These are phyloP conservation scores for Exaiptasia diaphana DNA, from an alignment of 64 coral and sea anemone species.

Conservation along the genomic window DNA sequence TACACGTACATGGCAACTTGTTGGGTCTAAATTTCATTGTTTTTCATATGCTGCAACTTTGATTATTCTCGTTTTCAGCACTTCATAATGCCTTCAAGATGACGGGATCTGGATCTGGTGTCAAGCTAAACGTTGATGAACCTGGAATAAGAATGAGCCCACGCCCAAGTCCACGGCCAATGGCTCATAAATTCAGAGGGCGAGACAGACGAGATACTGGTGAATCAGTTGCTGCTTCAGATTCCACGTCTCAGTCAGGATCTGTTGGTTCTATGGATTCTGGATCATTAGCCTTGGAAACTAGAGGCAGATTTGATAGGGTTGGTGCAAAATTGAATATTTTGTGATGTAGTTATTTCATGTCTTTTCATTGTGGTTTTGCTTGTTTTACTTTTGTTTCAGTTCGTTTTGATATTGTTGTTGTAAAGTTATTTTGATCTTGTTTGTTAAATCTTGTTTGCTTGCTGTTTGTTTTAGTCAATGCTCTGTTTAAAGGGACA, in stretches of 20 bases:
- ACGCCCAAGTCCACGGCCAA: conserved; percentile 54
- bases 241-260: conserved; percentile 73
- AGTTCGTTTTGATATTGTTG: too few species aligned
- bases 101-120: conserved; percentile 48
- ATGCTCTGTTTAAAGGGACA: too few species aligned
- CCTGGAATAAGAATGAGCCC: conserved; percentile 60
- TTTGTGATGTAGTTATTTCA: neutral
- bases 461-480: too few species aligned
- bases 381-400: too few species aligned
- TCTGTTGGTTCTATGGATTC: conserved; percentile 93
- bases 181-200: conserved; percentile 20
- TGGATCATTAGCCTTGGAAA: conserved; percentile 57
- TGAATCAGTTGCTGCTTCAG: conserved; percentile 50
- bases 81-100: conserved; percentile 70
- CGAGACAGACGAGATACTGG: conserved; percentile 56
- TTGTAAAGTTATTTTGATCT: too few species aligned
- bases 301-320: conserved; percentile 87
- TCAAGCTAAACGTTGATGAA: conserved; percentile 54
- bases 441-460: too few species aligned
- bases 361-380: too few species aligned
- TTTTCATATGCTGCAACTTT: too few species aligned
- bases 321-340: conserved; percentile 9
- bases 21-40: too few species aligned
- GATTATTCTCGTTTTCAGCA: too few species aligned
- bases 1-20: too few species aligned